These are phyloP conservation scores for Danaus chrysippus DNA, from an alignment of 2,888 invertebrate species.

Conservation along the genomic window DNA sequence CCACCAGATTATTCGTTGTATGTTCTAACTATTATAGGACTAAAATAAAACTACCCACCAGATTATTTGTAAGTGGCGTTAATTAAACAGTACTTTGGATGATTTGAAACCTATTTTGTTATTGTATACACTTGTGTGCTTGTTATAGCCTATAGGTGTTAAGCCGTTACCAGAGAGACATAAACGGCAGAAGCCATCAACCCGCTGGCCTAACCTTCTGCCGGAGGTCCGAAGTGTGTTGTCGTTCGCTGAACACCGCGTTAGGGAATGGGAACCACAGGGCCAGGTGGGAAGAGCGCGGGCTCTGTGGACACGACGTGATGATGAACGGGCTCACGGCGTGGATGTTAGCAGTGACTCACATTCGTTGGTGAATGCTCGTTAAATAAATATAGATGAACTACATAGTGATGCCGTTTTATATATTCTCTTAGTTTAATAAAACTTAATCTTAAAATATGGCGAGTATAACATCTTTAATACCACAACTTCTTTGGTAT, in stretches of 20 bases:
- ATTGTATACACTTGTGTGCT: too few relatives aligned
- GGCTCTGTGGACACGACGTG: slow-evolving; percentile 72
- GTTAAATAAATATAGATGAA: too few relatives aligned
- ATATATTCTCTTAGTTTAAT: too few relatives aligned
- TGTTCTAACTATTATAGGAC: background rate
- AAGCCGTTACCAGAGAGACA: slow-evolving; percentile 21
- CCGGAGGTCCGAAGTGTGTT: slow-evolving; percentile 71
- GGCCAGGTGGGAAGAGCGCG: slow-evolving; percentile 77
- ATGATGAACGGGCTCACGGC: slow-evolving; percentile 30
- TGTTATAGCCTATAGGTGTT: too few relatives aligned
- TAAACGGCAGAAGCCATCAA: slow-evolving; percentile 29
- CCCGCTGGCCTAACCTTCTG: slow-evolving; percentile 60
- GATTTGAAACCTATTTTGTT: too few relatives aligned
- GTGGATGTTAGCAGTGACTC: background rate
- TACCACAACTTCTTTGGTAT: background rate
- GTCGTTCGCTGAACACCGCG: slow-evolving; percentile 77
- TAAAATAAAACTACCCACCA: background rate
- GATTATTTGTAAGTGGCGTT: too few relatives aligned
- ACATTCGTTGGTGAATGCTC: too few relatives aligned
- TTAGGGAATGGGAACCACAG: slow-evolving; percentile 81
- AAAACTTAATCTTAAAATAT: too few relatives aligned
- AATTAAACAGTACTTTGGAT: too few relatives aligned
- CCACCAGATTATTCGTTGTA: background rate
- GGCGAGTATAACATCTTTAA: background rate
- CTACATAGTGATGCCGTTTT: too few relatives aligned